Percentiles rank a stretch among this genome's conserved stretches.
These are phyloP conservation scores for Odocoileus virginianus DNA, from an alignment of 2,113 vertebrate species.

Conservation along the genomic window DNA sequence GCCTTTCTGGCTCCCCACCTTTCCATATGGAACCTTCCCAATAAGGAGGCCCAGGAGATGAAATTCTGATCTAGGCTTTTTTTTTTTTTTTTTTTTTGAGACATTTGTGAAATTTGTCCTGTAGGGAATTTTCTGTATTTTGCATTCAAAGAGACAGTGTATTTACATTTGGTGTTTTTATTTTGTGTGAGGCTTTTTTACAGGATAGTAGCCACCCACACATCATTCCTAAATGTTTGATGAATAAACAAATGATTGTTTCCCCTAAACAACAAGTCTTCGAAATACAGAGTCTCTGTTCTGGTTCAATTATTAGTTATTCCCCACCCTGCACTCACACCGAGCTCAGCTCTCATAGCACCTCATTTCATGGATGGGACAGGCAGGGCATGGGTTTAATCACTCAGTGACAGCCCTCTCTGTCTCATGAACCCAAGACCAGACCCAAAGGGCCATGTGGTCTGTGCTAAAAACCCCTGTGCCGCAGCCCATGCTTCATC, in stretches of 20 bases:
- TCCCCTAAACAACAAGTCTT: neutral
- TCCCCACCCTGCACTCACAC: fast-evolving
- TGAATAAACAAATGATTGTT: neutral
- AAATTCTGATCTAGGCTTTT: neutral
- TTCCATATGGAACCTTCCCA: neutral
- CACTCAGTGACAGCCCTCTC: neutral
- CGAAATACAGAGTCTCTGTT: neutral
- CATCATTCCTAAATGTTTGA: neutral
- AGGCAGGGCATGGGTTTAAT: neutral
- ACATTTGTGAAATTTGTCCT: neutral
- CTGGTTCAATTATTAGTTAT: neutral
- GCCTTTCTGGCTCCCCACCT: neutral
- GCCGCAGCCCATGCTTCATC: neutral
- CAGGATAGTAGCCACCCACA: neutral
- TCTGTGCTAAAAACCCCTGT: neutral
- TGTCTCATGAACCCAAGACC: neutral
- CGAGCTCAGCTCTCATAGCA: neutral
- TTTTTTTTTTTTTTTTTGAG: neutral
- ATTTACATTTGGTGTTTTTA: neutral
- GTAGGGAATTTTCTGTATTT: neutral
- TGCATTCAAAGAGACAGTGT: neutral
- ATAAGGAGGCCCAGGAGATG: neutral
- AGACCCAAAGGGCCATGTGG: neutral
- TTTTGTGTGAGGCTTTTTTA: neutral
- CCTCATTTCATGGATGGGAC: neutral